Conservation (phyloP, 1,140 invertebrate genomes). For the Drosophila azteca region DNA sequence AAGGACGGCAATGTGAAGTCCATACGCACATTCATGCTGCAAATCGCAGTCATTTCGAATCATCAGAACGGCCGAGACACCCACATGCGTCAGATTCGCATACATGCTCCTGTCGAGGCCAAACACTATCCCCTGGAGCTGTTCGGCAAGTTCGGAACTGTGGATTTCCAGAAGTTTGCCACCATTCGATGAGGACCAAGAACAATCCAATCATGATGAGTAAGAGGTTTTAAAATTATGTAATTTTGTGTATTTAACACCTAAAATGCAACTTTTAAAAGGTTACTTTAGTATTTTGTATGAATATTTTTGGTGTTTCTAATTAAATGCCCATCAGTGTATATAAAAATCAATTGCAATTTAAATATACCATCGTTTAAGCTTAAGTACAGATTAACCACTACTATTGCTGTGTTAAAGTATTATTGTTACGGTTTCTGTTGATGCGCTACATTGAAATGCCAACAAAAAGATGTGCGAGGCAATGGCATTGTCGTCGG, state of each 20-base stretch:
- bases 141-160: constrained; percentile 91
- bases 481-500: constrained; percentile 38
- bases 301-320: constrained; percentile 64
- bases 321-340: constrained; percentile 54
- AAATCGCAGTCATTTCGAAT: constrained; percentile 98
- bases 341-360: constrained; percentile 37
- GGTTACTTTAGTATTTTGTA: constrained; percentile 47
- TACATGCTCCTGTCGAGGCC: constrained; percentile 95
- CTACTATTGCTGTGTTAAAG: constrained; percentile 55
- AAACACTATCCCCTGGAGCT: constrained; percentile 89
- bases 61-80: constrained; percentile 99
- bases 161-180: constrained; percentile 92
- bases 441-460: constrained; percentile 28
- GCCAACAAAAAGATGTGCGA: constrained; percentile 60
- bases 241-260: constrained; percentile 36
- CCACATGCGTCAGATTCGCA: constrained; percentile 98
- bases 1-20: constrained; percentile 95
- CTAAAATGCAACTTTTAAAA: constrained; percentile 55
- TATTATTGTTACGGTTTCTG: constrained; percentile 60
- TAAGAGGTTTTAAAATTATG: constrained; percentile 29
- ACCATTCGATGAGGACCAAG: constrained; percentile 87
- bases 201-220: neutral
- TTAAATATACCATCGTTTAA: constrained; percentile 37
- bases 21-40: constrained; percentile 97
- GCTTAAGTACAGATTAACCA: constrained; percentile 78